Evolutionary conservation across 2,888 invertebrate genomes (phyloP), one percentile per base, ranked within the genome.

Genomic region (Nemoura dubitans): DNA sequence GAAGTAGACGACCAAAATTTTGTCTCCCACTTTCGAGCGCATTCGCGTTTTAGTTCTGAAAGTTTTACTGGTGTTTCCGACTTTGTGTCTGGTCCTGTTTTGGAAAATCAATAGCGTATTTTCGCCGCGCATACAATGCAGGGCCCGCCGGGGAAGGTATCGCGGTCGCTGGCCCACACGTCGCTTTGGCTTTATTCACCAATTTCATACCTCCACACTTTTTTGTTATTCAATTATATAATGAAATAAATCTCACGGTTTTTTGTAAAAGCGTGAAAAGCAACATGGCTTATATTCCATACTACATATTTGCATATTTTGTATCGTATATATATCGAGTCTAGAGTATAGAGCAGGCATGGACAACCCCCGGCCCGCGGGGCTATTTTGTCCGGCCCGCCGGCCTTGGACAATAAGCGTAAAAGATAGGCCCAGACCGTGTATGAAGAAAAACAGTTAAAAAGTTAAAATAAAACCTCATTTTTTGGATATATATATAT

Each of bases 31-130:
- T 59, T 59, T 59, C 59, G 21, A 59, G 59, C 14, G 59, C 3
- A 59, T 59, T 59, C 59, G 59, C 59, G 10, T 59, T 59, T 59
- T 59, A 59, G 59, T 59, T 59, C 59, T 1, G 16, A 59, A 59
- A 59, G 16, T 59, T 59, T 59, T 59, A 21, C 59, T 59, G 59
- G 16, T 21, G 59, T 21, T 59, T 59, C 59, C 59, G 59, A 59
- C 59, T 59, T 59, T 59, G 59, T 59, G 59, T 59, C 59, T 59
- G 59, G 59, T 59, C 14, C 59, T 59, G 59, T 59, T 59, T 59
- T 21, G 59, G 59, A 59, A 59, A 59, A 59, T 59, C 59, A 59
- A 59, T 59, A 59, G 21, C 59, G 59, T 59, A 59, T 59, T 59
- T 59, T 21, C 3, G 59, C 21, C 21, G 59, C 59, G 59, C 14